Evolutionary conservation across 2,888 invertebrate species (phyloP).

Genomic region (Panorpa germanica): DNA sequence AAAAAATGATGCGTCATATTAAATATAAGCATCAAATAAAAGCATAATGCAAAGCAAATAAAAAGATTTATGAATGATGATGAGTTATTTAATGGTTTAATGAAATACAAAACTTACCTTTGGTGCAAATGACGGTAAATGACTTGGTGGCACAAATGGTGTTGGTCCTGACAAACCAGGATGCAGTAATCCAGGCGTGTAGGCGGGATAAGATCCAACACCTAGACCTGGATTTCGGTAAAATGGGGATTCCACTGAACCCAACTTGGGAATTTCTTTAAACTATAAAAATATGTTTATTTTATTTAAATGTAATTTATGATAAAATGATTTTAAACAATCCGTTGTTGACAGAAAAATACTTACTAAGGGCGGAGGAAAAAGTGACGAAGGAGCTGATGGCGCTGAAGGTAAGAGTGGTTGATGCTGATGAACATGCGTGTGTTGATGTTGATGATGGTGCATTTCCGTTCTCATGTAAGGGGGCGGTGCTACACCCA

Average conservation of each 20-base stretch:
- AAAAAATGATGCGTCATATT: conserved; percentile 4
- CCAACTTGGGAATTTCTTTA: conserved; percentile 76
- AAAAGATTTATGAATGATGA: conserved; percentile 3
- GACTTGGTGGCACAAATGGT: conserved; percentile 78
- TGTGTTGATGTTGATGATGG: conserved; percentile 86
- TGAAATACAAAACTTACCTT: conserved; percentile 39
- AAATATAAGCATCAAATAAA: conserved; percentile 3
- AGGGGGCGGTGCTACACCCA: conserved; percentile 23
- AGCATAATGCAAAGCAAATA: conserved; percentile 1
- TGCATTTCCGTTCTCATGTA: conserved; percentile 74
- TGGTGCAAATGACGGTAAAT: conserved; percentile 70
- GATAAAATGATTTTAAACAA: background rate
- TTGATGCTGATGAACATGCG: conserved; percentile 77
- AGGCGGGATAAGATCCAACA: conserved; percentile 60
- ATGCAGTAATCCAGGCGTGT: conserved; percentile 60
- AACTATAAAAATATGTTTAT: conserved; percentile 36
- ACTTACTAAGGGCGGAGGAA: conserved; percentile 47
- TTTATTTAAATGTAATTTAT: no score
- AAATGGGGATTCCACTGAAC: conserved; percentile 56
- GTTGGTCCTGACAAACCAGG: conserved; percentile 57
- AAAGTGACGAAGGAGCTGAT: conserved; percentile 26
- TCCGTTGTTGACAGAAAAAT: conserved; percentile 6
- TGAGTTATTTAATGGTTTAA: conserved; percentile 4
- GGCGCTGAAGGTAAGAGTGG: conserved; percentile 42
- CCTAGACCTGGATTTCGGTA: conserved; percentile 51